Evolutionary conservation across 2,797 vertebrate species (phyloP).

Genomic region (Babyrousa celebensis): DNA sequence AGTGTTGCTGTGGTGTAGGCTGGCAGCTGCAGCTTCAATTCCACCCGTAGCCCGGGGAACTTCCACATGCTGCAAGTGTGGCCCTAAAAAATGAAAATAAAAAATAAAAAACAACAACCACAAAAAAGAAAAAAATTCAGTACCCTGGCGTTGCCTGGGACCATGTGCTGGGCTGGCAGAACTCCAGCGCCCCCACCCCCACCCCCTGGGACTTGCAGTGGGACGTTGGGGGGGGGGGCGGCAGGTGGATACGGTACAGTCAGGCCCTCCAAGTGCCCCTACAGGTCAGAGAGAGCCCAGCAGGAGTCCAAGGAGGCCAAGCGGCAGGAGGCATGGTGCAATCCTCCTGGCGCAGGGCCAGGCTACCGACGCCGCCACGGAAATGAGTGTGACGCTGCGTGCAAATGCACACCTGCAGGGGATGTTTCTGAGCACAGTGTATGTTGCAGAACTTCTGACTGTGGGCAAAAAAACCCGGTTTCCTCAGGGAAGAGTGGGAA

Average conservation of each 20-base stretch:
- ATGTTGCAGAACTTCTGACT: neutral
- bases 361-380: fast-evolving
- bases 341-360: fast-evolving
- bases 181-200: fast-evolving
- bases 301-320: fast-evolving
- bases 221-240: too few species aligned
- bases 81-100: too few species aligned
- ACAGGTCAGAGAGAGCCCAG: neutral
- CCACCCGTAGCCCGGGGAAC: too few species aligned
- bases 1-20: too few species aligned
- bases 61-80: too few species aligned
- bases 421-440: fast-evolving
- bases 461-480: neutral
- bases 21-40: too few species aligned
- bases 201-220: neutral
- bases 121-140: too few species aligned
- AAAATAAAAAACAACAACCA: too few species aligned
- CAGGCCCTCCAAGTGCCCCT: neutral
- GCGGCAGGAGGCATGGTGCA: fast-evolving
- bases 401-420: neutral
- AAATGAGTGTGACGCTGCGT: fast-evolving
- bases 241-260: neutral
- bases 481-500: neutral
- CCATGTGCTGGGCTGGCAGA: neutral
- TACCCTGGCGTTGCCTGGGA: neutral